These are phyloP conservation scores for Cryptophagus acutangulus DNA, from an alignment of 2,888 invertebrate species.

Conservation along the genomic window DNA sequence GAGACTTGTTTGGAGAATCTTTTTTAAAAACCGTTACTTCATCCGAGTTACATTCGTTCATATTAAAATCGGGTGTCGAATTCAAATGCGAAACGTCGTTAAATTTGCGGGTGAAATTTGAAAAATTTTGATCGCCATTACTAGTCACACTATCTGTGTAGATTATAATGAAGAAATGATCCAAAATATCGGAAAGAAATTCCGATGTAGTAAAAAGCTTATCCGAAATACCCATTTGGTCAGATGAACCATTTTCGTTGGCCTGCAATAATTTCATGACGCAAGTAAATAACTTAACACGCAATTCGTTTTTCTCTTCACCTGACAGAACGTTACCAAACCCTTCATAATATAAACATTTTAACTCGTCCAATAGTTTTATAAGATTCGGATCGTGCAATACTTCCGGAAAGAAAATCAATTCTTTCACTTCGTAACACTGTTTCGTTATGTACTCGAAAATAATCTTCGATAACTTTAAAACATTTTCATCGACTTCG, in stretches of 20 bases:
- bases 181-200: slow-evolving; percentile 41
- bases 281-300: slow-evolving; percentile 28
- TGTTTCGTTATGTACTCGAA: slow-evolving; percentile 38
- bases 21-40: slow-evolving; percentile 35
- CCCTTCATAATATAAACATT: slow-evolving; percentile 30
- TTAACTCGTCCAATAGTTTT: slow-evolving; percentile 34
- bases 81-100: background rate
- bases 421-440: slow-evolving; percentile 38
- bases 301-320: slow-evolving; percentile 36
- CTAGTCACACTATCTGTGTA: slow-evolving; percentile 7
- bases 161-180: slow-evolving; percentile 36
- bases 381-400: slow-evolving; percentile 33
- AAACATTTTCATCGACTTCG: slow-evolving; percentile 16
- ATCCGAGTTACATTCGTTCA: background rate
- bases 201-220: slow-evolving; percentile 41
- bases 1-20: slow-evolving; percentile 26
- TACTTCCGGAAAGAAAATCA: slow-evolving; percentile 42
- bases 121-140: slow-evolving; percentile 16
- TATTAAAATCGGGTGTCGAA: background rate
- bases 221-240: too few species aligned
- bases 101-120: slow-evolving; percentile 14
- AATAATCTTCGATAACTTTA: slow-evolving; percentile 31
- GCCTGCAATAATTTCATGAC: slow-evolving; percentile 31
- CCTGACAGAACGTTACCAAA: slow-evolving; percentile 27
- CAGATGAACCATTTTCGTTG: slow-evolving; percentile 29